phyloP scores from a whole-genome alignment of 2,888 invertebrate genomes.

The Drosophila borealis region DNA sequence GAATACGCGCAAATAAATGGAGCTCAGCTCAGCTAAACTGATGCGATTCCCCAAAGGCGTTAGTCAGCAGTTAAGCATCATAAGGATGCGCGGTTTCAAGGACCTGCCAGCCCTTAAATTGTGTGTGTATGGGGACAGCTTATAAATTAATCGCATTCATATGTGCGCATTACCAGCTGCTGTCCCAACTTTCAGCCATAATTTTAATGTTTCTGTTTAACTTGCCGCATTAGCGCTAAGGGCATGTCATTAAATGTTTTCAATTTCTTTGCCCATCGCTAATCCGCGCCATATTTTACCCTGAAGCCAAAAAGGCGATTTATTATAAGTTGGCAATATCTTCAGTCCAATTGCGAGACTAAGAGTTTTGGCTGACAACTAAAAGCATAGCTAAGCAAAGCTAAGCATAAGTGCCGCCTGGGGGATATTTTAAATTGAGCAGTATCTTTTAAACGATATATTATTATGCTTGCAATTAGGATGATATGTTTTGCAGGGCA shows the following conservation, averaged over 20 bases:
- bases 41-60: constrained; percentile 46
- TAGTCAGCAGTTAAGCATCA: constrained; percentile 46
- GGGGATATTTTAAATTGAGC: neutral
- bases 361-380: too few species aligned
- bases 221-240: constrained; percentile 7
- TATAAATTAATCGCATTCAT: constrained; percentile 9
- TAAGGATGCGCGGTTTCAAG: constrained; percentile 1
- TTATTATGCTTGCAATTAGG: too few species aligned
- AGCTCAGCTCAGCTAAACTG: constrained; percentile 22
- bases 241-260: neutral
- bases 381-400: too few species aligned
- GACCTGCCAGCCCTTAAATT: constrained; percentile 18
- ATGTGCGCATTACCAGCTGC: neutral
- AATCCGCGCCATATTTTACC: constrained; percentile 10
- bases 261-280: constrained; percentile 14
- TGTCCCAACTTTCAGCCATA: neutral
- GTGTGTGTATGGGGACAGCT: neutral
- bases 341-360: too few species aligned
- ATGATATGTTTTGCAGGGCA: too few species aligned
- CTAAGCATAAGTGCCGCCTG: neutral
- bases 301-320: neutral
- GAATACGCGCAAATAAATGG: constrained; percentile 22
- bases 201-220: constrained; percentile 8
- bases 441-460: too few species aligned
- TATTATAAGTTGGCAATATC: neutral